Evolutionary conservation across 2,113 vertebrate species (phyloP).

Genomic region (Brachypodius melanocephalos): DNA sequence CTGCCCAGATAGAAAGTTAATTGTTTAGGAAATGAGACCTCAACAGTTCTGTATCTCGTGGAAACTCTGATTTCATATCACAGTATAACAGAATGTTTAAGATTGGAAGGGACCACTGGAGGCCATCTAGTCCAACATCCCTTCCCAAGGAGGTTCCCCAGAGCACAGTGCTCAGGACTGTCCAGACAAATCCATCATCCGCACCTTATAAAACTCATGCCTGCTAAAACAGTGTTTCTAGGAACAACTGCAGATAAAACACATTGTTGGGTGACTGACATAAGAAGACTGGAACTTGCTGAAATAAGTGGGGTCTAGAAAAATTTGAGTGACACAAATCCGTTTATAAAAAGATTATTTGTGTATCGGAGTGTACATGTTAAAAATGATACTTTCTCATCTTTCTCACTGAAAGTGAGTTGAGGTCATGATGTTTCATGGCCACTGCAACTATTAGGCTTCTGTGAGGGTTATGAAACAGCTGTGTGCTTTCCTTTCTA

Average conservation of each 20-base stretch:
- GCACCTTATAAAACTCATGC: neutral
- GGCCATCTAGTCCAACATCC: too few species aligned
- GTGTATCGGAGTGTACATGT: neutral
- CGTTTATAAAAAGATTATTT: neutral
- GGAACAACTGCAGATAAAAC: neutral
- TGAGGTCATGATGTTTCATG: neutral
- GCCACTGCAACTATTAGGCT: neutral
- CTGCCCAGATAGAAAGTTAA: neutral
- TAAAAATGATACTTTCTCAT: neutral
- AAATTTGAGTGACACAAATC: neutral
- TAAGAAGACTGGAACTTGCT: neutral
- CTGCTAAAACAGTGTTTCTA: neutral
- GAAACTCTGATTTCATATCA: neutral
- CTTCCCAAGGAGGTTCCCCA: neutral
- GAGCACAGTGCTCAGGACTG: neutral
- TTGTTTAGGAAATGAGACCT: neutral
- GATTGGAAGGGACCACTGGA: neutral
- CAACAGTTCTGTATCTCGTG: neutral
- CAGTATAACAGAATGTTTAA: neutral
- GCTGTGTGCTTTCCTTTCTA: neutral
- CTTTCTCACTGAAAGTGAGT: neutral
- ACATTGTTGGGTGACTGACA: neutral
- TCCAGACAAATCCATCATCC: neutral
- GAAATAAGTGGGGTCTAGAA: neutral
- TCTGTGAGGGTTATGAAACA: neutral